phyloP scores from a whole-genome alignment of 2,888 invertebrate species.

The Microplitis manilae region DNA sequence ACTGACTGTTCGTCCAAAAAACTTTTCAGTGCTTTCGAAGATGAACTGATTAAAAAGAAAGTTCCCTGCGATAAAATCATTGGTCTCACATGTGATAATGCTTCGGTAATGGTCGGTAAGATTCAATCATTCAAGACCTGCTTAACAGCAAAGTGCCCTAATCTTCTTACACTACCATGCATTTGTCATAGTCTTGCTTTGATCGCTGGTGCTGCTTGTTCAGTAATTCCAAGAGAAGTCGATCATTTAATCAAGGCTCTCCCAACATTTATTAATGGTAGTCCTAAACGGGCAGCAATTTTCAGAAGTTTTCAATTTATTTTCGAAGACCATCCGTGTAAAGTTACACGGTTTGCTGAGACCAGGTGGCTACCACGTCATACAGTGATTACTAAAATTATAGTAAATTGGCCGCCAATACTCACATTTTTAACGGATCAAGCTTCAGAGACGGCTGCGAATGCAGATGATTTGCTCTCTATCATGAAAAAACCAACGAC shows the following conservation, averaged over 20 bases:
- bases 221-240: constrained; percentile 33
- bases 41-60: constrained; percentile 32
- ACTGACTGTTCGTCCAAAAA: constrained; percentile 40
- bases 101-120: constrained; percentile 48
- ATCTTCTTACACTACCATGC: constrained; percentile 39
- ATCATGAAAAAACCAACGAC: constrained; percentile 18
- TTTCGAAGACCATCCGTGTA: constrained; percentile 17
- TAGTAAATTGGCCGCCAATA: constrained; percentile 16
- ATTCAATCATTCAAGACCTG: constrained; percentile 44
- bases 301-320: constrained; percentile 1
- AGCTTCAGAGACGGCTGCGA: not conserved
- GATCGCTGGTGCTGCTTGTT: constrained; percentile 41
- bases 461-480: not conserved
- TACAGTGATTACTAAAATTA: constrained; percentile 10
- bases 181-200: constrained; percentile 46
- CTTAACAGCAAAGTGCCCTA: constrained; percentile 5
- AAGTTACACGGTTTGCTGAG: constrained; percentile 34
- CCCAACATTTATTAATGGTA: constrained; percentile 16
- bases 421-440: not conserved
- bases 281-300: constrained; percentile 29
- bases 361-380: constrained; percentile 46
- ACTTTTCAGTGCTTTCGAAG: constrained; percentile 39
- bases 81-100: constrained; percentile 45
- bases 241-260: constrained; percentile 30
- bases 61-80: constrained; percentile 46